Evolutionary conservation across 1,140 invertebrate genomes (phyloP), one percentile per base, ranked within the genome.

Genomic region (Hyphantria cunea): DNA sequence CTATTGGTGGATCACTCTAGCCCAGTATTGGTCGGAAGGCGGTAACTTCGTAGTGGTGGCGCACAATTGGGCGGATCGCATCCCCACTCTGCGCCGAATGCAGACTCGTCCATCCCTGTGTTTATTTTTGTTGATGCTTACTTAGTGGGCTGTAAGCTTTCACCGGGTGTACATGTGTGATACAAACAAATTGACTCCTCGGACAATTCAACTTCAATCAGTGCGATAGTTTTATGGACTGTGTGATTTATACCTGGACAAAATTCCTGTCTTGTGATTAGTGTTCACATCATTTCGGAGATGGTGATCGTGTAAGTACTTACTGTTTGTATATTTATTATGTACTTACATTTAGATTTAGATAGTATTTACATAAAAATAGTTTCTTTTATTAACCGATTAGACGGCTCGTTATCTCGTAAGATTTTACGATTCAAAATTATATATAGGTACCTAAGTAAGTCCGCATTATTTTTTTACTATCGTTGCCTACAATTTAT

Each of bases 271-370:
- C 71, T 70, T 75, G 72, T 81, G 82, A 58, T 62, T 72, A 58
- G 70, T 58, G 37, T 67, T 68, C 50, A 64, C 61, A 48, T 55
- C 55, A 64, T 73, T 74, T 74, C 72, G 82, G 86, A 90, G 60
- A 90, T 90, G 86, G 86, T 90, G 76, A 84, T 90, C 77, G 80
- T 90, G 86, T 90, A 79, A 90, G 86, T 90, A 80, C n/a, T n/a
- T n/a, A n/a, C n/a, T n/a, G n/a, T n/a, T n/a, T n/a, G n/a, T n/a
- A n/a, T n/a, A n/a, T n/a, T n/a, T n/a, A n/a, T n/a, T n/a, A n/a
- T n/a, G n/a, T n/a, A n/a, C n/a, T n/a, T n/a, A n/a, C n/a, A n/a
- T n/a, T n/a, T n/a, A n/a, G n/a, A n/a, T n/a, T n/a, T n/a, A n/a
- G n/a, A n/a, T n/a, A n/a, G n/a, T n/a, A n/a, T n/a, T n/a, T n/a